These are phyloP conservation scores for Parazoanthus darwini DNA, from an alignment of 92 coral and sea anemone species.

Conservation along the genomic window DNA sequence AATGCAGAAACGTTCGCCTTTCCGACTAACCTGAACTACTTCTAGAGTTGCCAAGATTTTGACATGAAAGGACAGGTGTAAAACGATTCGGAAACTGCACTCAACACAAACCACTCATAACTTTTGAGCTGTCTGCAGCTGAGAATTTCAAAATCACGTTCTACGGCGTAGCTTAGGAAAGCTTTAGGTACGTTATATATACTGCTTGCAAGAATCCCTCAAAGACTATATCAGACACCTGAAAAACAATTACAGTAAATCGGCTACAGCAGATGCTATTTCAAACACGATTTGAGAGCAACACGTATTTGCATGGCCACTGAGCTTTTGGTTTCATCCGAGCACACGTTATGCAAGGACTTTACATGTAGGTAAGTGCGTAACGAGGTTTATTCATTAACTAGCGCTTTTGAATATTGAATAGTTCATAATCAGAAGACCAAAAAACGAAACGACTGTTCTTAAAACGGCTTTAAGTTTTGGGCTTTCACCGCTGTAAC, in stretches of 20 bases:
- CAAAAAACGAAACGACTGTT: too few species aligned
- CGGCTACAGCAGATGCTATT: not conserved
- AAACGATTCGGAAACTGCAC: not conserved
- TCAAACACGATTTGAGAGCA: not conserved
- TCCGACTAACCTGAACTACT: too few species aligned
- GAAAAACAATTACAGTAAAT: too few species aligned
- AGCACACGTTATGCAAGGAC: not conserved
- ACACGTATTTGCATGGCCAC: not conserved
- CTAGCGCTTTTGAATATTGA: too few species aligned
- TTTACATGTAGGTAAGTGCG: not conserved
- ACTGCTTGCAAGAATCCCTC: not conserved
- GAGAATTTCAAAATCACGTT: not conserved
- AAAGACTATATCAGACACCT: not conserved
- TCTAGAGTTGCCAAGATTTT: not conserved
- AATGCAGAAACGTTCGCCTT: not conserved
- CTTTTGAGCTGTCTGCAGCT: not conserved
- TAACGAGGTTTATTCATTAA: too few species aligned
- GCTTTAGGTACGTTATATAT: too few species aligned
- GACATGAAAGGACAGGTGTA: not conserved
- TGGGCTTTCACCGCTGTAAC: too few species aligned
- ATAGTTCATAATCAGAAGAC: too few species aligned
- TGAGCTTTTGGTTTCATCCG: not conserved
- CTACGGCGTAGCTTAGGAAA: too few species aligned
- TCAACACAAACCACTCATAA: not conserved
- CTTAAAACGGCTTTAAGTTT: too few species aligned